Evolutionary conservation across 2,888 invertebrate genomes (phyloP).

Genomic region (Mechanitis messenoides): DNA sequence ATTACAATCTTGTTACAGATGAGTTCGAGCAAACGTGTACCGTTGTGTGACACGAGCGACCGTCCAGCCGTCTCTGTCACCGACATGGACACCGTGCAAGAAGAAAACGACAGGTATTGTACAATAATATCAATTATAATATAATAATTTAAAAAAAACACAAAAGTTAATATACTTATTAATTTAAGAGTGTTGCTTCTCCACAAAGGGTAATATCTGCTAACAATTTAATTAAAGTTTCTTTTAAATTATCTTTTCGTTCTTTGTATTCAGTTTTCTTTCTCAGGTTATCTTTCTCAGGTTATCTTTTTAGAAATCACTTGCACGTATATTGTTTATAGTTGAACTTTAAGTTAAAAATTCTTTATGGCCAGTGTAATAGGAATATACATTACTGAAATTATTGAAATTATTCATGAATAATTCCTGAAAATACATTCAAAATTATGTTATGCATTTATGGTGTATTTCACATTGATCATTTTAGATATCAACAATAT

Average conservation of each 20-base stretch:
- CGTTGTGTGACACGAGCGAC: slow-evolving; percentile 54
- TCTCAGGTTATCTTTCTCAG: slow-evolving; percentile 47
- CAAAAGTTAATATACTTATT: background rate
- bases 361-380: background rate
- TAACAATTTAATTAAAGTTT: slow-evolving; percentile 61
- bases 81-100: slow-evolving; percentile 72
- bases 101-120: slow-evolving; percentile 67
- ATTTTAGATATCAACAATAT: too few relatives aligned
- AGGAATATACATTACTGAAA: too few relatives aligned
- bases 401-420: too few relatives aligned
- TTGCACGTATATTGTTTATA: slow-evolving; percentile 31
- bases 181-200: slow-evolving; percentile 3
- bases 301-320: slow-evolving; percentile 43
- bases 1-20: slow-evolving; percentile 45
- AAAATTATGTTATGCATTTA: slow-evolving; percentile 1
- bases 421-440: too few relatives aligned
- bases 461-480: too few relatives aligned
- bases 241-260: slow-evolving; percentile 47
- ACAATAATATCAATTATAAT: slow-evolving; percentile 7
- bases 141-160: background rate
- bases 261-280: slow-evolving; percentile 35
- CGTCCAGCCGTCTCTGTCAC: slow-evolving; percentile 62
- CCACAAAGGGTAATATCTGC: slow-evolving; percentile 20
- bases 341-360: slow-evolving; percentile 18
- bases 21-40: slow-evolving; percentile 57